Base-by-base conservation (phyloP, 2,113 vertebrate species). In the Rhipidura dahli region DNA sequence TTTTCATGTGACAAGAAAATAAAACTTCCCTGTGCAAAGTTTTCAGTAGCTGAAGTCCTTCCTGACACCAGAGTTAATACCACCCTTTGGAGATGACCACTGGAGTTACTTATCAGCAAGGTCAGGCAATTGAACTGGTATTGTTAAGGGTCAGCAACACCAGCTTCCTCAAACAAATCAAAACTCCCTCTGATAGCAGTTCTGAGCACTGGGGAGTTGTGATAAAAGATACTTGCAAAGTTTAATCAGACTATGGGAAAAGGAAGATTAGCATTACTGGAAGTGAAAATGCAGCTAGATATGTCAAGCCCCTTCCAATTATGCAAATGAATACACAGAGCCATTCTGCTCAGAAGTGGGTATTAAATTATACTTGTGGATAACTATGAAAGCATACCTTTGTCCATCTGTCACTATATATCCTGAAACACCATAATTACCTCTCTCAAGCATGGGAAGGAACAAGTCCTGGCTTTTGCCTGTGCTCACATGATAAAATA, bases 301-400 rank as follows among this genome's bases (percentile, higher is more conserved):
- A 44, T 50, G 60, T 33, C 81, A 71, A 87, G 39, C 15, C 63
- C 60, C 35, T 93, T 94, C 61, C 83, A 91, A 33, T 97, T 96
- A 90, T 84, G 84, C 83, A 96, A 92, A 94, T 93, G 26, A 87
- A 86, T 70, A 68, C 31, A 79, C 40, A 87, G 59, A 93, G 37
- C 13, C 47, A 68, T 93, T 95, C 77, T 91, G 65, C 57, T 85
- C 49, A 82, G 79, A 87, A 92, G 35, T 69, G 65, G 71, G n/a
- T 92, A 94, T 92, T 93, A 90, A 92, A 82, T 90, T 83, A 72
- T 82, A 69, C 49, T 83, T 60, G 27, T 68, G 66, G 70, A 87
- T 93, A 93, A 95, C 94, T 92, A 94, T 44, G 65, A 91, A 96
- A 89, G 33, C 51, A 40, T 80, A 91, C 70, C 83, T 94, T 96